Base-by-base conservation (phyloP, 2,797 vertebrate species). In the Cynodonichthys magdalenae region DNA sequence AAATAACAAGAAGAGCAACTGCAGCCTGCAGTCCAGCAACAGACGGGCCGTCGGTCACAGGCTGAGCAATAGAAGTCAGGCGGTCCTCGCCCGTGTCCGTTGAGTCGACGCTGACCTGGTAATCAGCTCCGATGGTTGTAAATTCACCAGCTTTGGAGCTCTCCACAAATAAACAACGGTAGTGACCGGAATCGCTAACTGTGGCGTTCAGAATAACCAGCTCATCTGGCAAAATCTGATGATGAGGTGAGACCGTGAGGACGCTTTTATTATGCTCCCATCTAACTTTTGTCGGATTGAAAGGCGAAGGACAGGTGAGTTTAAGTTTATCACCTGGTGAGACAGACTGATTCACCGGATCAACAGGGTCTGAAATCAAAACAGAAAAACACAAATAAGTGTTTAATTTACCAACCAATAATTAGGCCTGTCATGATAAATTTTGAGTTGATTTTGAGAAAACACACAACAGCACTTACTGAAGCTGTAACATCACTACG, bases 111-210 rank as follows among this genome's bases (percentile, higher is more conserved):
- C 15, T 68, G 42, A 95, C 84, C 36, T 62, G 34, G 53, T 92
- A 93, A 5, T 63, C 66, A 0, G 74, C 82, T 53, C 88, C 63
- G 0, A 71, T 28, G 45, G 59, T 55, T 1, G 9, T 28, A 46
- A 90, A 90, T 29, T 63, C 0, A 1, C 28, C 68, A 0, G 71
- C 42, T 63, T 70, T 79, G 63, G 89, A 84, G 34, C 11, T 66
- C 87, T 95, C 95, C 28, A 84, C 66, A 0, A 88, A 92, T 11
- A 74, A 53, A 65, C 94, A 95, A 59, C 78, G 82, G 64, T 93
- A 95, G 12, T 5, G 47, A 9, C 93, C 93, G 0, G n/a, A 18
- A 0, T 81, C 77, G 0, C 68, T 58, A 18, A 2, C 2, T 0
- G 89, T 77, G 41, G 86, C 60, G 0, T 91, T 91, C 6, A 91